A percentile compares a stretch with the other conserved stretches of the same genome.
These are phyloP conservation scores for Brachynemurus nebulosus DNA, from an alignment of 2,888 invertebrate species.

Conservation along the genomic window DNA sequence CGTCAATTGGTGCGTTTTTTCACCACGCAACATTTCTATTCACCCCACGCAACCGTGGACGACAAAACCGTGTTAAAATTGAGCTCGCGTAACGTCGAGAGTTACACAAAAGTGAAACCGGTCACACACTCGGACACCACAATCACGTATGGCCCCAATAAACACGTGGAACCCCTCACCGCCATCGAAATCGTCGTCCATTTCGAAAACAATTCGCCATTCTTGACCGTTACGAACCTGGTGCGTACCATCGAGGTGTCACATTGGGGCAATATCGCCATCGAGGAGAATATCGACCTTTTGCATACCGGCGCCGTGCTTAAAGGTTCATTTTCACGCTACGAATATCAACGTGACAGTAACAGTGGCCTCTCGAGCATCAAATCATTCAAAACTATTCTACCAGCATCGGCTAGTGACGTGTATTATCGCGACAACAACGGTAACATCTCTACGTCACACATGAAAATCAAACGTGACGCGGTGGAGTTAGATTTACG, in stretches of 20 bases:
- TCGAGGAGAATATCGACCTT: conserved; percentile 88
- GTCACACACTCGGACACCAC: conserved; percentile 61
- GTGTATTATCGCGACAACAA: conserved; percentile 98
- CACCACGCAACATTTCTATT: conserved; percentile 71
- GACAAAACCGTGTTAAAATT: conserved; percentile 72
- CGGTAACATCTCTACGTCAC: conserved; percentile 97
- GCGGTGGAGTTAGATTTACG: conserved; percentile 91
- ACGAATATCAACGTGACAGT: conserved; percentile 91
- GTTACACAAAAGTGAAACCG: conserved; percentile 70
- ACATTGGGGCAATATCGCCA: conserved; percentile 98
- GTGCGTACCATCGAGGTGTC: conserved; percentile 88
- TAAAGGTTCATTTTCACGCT: conserved; percentile 91
- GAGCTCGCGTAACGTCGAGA: conserved; percentile 67
- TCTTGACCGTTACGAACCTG: conserved; percentile 80
- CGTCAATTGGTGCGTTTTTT: conserved; percentile 82
- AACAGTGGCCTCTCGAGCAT: conserved; percentile 80
- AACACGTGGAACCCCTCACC: conserved; percentile 48
- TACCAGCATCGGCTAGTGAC: conserved; percentile 81
- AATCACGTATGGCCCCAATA: conserved; percentile 83
- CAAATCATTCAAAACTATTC: conserved; percentile 75
- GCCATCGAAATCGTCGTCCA: conserved; percentile 59
- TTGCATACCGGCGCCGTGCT: conserved; percentile 85
- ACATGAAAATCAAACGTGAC: conserved; percentile 76
- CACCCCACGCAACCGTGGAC: conserved; percentile 64
- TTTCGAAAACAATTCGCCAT: conserved; percentile 93